Base-by-base conservation (phyloP, 92 coral and sea anemone species). In the Zoanthus sansibaricus region DNA sequence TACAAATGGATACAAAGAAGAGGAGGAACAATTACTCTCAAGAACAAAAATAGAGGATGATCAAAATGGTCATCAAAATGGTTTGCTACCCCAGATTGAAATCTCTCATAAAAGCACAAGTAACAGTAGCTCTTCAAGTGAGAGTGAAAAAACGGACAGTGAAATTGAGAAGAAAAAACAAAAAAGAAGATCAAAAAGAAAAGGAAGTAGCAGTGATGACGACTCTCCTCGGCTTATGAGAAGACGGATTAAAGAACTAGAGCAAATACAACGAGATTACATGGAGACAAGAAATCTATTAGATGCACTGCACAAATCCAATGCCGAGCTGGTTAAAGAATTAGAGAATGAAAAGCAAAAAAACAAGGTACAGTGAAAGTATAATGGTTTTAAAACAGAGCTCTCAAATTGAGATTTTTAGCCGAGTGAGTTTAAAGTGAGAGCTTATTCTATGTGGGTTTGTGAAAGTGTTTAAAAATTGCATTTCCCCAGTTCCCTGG, bases 181-280 rank as follows among this genome's bases (percentile, higher is more conserved):
- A 17, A 83, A 71, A 83, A 17, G 48, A 54, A 82, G 79, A 90
- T 87, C 84, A 79, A 79, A 87, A 72, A 84, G 84, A 87, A 78
- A 88, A 82, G 51, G 56, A 47, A 59, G 37, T 75, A 66, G 33
- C 79, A 45, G 79, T 76, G n/a, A 77, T 11, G 20, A 69, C 25
- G 88, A 90, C 4, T 64, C 87, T 42, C 71, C 84, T 1, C 61
- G 79, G 75, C 86, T 59, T 75, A 76, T 84, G 66, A 86, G 88
- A 66, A 58, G 75, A 68, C 79, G 66, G 80, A 72, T 83, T 5
- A 89, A 76, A 17, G 84, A 86, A 71, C 72, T 91, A 20, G 83
- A 92, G 46, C 85, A 66, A 46, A 58, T 80, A 6, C 85, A 80
- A 72, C 52, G 48, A 5, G 85, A 80, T 15, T 80, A 80, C 44